Percentiles rank a stretch among this genome's conserved stretches.
These are phyloP conservation scores for Romanomermis culicivorax DNA, from an alignment of 2,888 invertebrate species.

Conservation along the genomic window DNA sequence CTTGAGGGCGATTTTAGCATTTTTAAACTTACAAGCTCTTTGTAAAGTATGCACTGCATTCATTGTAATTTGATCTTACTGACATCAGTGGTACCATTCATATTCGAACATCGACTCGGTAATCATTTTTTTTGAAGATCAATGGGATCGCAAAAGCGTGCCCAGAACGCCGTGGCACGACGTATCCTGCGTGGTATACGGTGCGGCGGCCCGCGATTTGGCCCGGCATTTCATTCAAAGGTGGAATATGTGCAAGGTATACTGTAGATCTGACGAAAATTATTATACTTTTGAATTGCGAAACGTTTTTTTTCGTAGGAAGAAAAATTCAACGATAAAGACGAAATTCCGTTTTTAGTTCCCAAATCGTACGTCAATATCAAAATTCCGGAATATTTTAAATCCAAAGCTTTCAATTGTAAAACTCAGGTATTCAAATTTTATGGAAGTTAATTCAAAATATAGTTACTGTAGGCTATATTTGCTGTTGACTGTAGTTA, in stretches of 20 bases:
- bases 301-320: too few species aligned
- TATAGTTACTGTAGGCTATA: too few species aligned
- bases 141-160: constrained; percentile 32
- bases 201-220: constrained; percentile 34
- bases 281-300: too few species aligned
- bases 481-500: too few species aligned
- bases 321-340: constrained; percentile 30
- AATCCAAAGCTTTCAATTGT: constrained; percentile 14
- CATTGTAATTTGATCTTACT: too few species aligned
- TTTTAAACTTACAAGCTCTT: too few species aligned
- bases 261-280: background rate
- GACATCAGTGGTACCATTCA: too few species aligned
- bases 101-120: too few species aligned
- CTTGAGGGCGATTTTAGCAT: too few species aligned
- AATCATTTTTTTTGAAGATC: constrained; percentile 25
- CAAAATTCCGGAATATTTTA: constrained; percentile 13
- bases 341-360: constrained; percentile 32
- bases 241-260: constrained; percentile 30
- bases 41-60: too few species aligned
- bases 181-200: constrained; percentile 34
- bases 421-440: constrained; percentile 17
- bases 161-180: constrained; percentile 39
- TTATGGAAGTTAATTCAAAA: too few species aligned
- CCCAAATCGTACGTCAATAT: constrained; percentile 32
- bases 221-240: constrained; percentile 37